Conservation (phyloP, 2,113 vertebrate species). For the Neolamprologus kungweensis region DNA sequence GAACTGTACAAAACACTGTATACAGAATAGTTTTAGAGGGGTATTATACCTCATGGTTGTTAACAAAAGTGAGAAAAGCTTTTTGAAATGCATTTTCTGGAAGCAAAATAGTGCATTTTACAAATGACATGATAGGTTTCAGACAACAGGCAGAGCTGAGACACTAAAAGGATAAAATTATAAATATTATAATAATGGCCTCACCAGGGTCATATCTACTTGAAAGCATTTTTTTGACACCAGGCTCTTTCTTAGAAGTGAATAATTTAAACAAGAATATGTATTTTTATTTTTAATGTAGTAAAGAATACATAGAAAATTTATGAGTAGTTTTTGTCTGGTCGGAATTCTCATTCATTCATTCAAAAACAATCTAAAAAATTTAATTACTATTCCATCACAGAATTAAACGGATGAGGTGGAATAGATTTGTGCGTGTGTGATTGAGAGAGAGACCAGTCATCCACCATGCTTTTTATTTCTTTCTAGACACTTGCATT, state of each 20-base stretch:
- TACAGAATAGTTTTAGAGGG: not conserved
- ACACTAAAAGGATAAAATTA: not conserved
- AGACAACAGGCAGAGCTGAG: not conserved
- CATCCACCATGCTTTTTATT: not conserved
- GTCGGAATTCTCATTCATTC: not conserved
- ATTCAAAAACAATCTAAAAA: not conserved
- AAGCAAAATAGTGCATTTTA: not conserved
- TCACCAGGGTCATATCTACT: not conserved
- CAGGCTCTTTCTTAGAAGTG: not conserved
- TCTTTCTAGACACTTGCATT: not conserved
- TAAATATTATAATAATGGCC: not conserved
- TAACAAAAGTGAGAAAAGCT: not conserved
- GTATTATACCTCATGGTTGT: not conserved
- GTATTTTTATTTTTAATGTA: not conserved
- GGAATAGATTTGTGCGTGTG: not conserved
- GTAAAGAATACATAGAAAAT: not conserved
- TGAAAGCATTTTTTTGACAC: not conserved
- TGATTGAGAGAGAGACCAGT: not conserved
- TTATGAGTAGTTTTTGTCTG: not conserved
- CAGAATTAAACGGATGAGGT: not conserved
- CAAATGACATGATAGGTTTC: not conserved
- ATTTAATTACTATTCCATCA: not conserved
- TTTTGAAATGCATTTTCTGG: not conserved
- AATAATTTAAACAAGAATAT: not conserved
- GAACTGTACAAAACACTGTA: not conserved